phyloP scores from a whole-genome alignment of 2,797 vertebrate species.

The Knipowitschia caucasica region DNA sequence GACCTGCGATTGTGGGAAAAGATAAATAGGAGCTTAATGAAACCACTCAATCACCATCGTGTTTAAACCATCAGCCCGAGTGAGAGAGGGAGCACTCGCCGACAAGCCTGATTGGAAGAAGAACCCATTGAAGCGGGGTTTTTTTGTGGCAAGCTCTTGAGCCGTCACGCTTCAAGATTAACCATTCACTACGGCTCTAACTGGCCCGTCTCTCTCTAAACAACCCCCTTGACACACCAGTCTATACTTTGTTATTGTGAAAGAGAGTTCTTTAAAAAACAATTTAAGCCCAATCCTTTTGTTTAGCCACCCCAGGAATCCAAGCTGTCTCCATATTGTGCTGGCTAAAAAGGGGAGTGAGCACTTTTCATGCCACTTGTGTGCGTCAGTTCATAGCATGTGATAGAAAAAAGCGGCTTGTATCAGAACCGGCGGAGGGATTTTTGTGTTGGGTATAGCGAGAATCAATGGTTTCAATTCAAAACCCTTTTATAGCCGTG shows the following conservation, averaged over 20 bases:
- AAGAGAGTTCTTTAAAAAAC: constrained; percentile 65
- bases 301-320: constrained; percentile 58
- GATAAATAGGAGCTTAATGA: constrained; percentile 73
- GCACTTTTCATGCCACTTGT: constrained; percentile 24
- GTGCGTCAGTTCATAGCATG: constrained; percentile 41
- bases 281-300: constrained; percentile 62
- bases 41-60: constrained; percentile 70
- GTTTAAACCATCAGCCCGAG: constrained; percentile 69
- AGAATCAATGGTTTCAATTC: constrained; percentile 69
- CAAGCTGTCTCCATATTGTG: constrained; percentile 43
- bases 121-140: constrained; percentile 47
- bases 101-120: constrained; percentile 60
- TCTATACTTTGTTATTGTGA: constrained; percentile 54
- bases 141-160: constrained; percentile 49
- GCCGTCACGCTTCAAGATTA: constrained; percentile 66
- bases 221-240: constrained; percentile 53
- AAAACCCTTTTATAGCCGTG: constrained; percentile 63
- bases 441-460: constrained; percentile 48
- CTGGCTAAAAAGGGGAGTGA: constrained; percentile 19
- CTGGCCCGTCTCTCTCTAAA: constrained; percentile 49
- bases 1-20: constrained; percentile 43
- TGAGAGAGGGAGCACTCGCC: constrained; percentile 55
- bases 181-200: constrained; percentile 60
- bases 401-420: constrained; percentile 53
- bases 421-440: constrained; percentile 53